Base-by-base conservation (phyloP, 2,797 vertebrate species). In the Telmatherina bonti region DNA sequence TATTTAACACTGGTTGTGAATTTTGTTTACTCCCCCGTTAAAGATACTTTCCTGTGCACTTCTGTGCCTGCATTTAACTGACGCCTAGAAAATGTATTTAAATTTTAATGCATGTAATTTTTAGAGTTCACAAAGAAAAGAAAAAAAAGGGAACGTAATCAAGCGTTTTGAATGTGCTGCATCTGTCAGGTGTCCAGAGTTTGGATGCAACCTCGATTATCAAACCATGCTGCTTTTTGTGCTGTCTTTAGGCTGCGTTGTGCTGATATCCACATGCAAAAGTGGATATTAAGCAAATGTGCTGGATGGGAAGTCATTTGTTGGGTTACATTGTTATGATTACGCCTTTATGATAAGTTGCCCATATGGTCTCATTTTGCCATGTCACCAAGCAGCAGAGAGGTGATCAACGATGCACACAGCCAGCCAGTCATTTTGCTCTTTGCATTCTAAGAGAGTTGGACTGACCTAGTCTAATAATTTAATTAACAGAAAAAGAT, bases 401-500 rank as follows among this genome's bases (percentile, higher is more conserved):
- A 53, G 24, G 1, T 45, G 41, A 67, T 43, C 41, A 33, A 62
- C 49, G 36, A 62, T 45, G 15, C 59, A 72, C 53, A 43, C n/a
- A 52, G 0, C 51, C 24, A 47, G 9, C 31, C 15, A 22, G 38
- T 41, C 4, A 52, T 52, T 58, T 70, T 11, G 20, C 45, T 51
- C 22, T 45, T 18, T 43, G 62, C 52, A 56, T 67, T 33, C 43
- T 9, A 31, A 43, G 65, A 80, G 57, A 68, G 67, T 61, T 62
- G 55, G 38, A 61, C 74, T 29, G 18, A 59, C 18, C 62, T 35
- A 31, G 45, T 73, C 74, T 83, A 62, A 47, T 43, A 55, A 83
- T 84, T 83, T 84, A 83, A 88, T 91, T 81, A 83, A 79, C 70
- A 67, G 62, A 82, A 63, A 83, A 67, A 76, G 70, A 79, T 58